Evolutionary conservation across 2,113 vertebrate species (phyloP).

Genomic region (Microcebus jonahi): DNA sequence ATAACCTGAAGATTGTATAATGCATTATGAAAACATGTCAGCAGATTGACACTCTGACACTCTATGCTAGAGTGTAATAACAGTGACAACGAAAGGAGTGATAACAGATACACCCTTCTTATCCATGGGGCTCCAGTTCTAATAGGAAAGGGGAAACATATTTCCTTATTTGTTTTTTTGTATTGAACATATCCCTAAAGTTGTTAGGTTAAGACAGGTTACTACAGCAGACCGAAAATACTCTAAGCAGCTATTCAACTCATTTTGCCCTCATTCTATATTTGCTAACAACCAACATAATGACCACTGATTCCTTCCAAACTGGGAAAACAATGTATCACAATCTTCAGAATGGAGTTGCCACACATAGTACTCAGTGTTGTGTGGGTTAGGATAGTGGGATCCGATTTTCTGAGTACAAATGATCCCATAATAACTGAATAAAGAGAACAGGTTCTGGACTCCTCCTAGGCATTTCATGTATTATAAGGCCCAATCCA

Average conservation of each 20-base stretch:
- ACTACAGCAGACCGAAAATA: not conserved
- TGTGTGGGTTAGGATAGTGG: not conserved
- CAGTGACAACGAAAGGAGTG: not conserved
- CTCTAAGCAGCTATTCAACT: conserved; percentile 5
- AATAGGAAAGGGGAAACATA: not conserved
- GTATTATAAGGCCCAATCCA: not conserved
- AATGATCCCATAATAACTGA: not conserved
- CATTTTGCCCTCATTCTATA: not conserved
- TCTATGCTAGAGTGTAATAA: not conserved
- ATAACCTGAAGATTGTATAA: not conserved
- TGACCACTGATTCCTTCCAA: not conserved
- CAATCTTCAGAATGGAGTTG: not conserved
- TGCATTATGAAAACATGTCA: conserved; percentile 19
- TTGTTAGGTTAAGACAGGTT: not conserved
- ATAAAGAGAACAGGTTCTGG: not conserved
- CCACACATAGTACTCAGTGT: not conserved
- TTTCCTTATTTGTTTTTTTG: not conserved
- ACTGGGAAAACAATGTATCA: not conserved
- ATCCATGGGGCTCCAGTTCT: not conserved
- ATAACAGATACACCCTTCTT: not conserved
- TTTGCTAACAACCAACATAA: not conserved
- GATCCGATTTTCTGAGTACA: not conserved
- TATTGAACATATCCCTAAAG: not conserved
- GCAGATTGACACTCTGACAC: not conserved
- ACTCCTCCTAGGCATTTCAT: not conserved